Evolutionary conservation across 2,797 vertebrate species (phyloP), one percentile per base, ranked within the genome.

Genomic region (Leucoraja ocellata): DNA sequence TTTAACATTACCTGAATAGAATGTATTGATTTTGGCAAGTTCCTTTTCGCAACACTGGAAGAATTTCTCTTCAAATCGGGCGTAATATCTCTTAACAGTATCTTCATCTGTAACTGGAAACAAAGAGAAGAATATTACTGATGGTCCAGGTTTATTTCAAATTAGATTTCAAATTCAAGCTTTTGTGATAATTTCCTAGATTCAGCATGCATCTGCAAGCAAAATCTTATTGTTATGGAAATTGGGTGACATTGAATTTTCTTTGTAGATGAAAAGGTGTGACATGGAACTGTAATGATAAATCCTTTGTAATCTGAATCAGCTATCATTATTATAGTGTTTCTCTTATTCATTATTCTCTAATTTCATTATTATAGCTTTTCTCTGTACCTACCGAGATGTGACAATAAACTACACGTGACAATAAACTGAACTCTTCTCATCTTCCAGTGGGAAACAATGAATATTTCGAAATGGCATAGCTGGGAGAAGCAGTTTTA

Each of bases 21-120:
- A 99, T 93, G 98, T 99, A 96, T 99, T 99, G 96, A 99, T 99
- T 97, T 99, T 99, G 96, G 98, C 98, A 96, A 99, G 97, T 95
- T 99, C 98, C 93, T 99, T 99, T 95, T 99, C 98, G 96, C 98
- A 99, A 4, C 97, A 97, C 96, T 99, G 98, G 96, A 99, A 99
- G 96, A 99, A 99, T 95, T 98, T 98, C 96, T 99, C 98, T 96
- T 99, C 98, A 96, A 99, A 98, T 94, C 98, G 99, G 96, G 98
- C 98, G 95, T 98, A 99, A 96, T 98, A 99, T 93, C 98, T 96
- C 96, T 99, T 99, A 86, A 99, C 98, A 0, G 97, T 98, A 91
- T 98, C 98, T 83, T 99, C 98, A 95, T 99, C 98, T 94, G 98
- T 98, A 95, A 98, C 98, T 99, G 95, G 95, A 88, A 94, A 68